Evolutionary conservation across 1,140 invertebrate species (phyloP), one percentile per base, ranked within the genome.

Genomic region (Hyphantria cunea): DNA sequence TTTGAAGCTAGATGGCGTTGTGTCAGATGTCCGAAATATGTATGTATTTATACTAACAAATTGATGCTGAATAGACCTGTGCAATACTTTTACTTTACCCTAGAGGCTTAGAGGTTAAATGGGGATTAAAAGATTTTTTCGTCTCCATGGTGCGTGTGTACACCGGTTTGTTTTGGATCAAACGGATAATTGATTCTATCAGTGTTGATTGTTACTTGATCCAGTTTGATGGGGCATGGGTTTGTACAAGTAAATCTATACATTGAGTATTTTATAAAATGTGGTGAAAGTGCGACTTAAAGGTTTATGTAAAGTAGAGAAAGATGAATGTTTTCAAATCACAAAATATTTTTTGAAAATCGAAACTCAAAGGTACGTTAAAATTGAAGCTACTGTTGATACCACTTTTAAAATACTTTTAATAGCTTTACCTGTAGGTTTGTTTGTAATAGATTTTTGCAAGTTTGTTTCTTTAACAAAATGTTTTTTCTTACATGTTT

Each of bases 181-280:
- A 44, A 25, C 50, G 66, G 70, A 69, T 78, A 72, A 73, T 73
- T 68, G 68, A 67, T 39, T 66, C 61, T 53, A 70, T 72, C 53
- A 44, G 14, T 66, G 68, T 71, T 76, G 71, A 76, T 76, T 78
- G 73, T 69, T 72, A 66, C 49, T 67, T 76, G 70, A 78, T 76
- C 68, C 72, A 44, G 42, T 70, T 68, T 66, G 60, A 64, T 65
- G 47, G 59, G 45, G 34, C 41, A 45, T 55, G 53, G 51, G 53
- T 70, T 60, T 70, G 49, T 64, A 47, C 45, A 47, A 47, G 45
- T 25, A 13, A 37, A 39, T 15, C 53, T 55, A 55, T 49, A 58
- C 56, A 64, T 45, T 54, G 58, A 68, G 61, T 59, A 51, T 60
- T 61, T 47, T 52, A 51, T 37, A 65, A 65, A 61, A 42, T 42